These are phyloP conservation scores for Rhagoletis zephyria DNA, from an alignment of 1,140 invertebrate genomes.

Conservation along the genomic window DNA sequence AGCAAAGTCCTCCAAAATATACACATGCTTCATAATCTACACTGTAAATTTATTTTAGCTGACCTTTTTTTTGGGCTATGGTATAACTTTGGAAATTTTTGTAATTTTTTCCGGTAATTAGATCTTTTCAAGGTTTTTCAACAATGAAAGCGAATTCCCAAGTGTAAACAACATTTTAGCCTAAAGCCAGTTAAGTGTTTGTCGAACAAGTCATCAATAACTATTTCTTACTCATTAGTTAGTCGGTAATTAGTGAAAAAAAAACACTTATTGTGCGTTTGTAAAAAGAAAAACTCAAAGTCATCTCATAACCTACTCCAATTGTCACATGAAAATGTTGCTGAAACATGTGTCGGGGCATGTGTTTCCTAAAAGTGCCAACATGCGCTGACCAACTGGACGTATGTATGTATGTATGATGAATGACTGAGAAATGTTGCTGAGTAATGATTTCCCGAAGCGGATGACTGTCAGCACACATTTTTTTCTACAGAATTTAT, in stretches of 20 bases:
- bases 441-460: not conserved
- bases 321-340: not conserved
- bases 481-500: not conserved
- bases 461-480: not conserved
- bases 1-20: no score
- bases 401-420: constrained; percentile 20
- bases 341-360: not conserved
- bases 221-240: not conserved
- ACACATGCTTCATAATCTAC: no score
- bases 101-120: no score
- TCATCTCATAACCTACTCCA: no score
- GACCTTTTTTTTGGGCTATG: no score
- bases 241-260: not conserved
- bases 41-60: no score
- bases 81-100: no score
- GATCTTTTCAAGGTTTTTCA: no score
- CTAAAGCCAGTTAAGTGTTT: not conserved
- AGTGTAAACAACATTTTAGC: no score
- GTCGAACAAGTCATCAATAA: not conserved
- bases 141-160: no score
- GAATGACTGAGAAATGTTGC: not conserved
- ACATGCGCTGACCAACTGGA: not conserved
- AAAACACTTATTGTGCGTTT: not conserved
- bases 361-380: not conserved
- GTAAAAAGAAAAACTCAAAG: no score